These are phyloP conservation scores for Drosophila hydei DNA, from an alignment of 1,140 invertebrate genomes.

Conservation along the genomic window DNA sequence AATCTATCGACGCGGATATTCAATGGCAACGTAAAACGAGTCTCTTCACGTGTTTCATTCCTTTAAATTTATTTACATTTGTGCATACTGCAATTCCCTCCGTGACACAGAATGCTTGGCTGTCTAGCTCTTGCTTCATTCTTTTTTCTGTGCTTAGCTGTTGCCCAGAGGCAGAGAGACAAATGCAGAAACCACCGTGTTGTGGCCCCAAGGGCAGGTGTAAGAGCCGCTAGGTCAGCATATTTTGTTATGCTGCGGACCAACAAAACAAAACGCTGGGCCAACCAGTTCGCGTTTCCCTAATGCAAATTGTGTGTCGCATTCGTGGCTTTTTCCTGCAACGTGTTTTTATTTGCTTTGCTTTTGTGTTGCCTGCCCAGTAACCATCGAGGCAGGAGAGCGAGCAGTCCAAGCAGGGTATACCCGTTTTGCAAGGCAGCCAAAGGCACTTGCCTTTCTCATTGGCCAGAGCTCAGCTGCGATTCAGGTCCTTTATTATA, in stretches of 20 bases:
- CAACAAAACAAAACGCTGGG: background rate
- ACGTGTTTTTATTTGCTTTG: background rate
- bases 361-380: background rate
- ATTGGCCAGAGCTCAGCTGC: no score
- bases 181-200: background rate
- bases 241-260: slow-evolving; percentile 25
- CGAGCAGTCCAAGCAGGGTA: no score
- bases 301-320: slow-evolving; percentile 66
- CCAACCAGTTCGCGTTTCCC: slow-evolving; percentile 31
- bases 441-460: no score
- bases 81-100: background rate
- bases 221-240: slow-evolving; percentile 53
- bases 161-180: slow-evolving; percentile 1
- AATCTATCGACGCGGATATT: no score
- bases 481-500: no score
- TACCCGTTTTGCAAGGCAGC: no score
- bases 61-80: no score
- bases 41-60: no score
- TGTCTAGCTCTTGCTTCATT: background rate
- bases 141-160: no score
- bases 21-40: no score
- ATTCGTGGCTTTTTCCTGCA: slow-evolving; percentile 9
- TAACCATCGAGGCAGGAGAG: background rate
- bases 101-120: background rate
- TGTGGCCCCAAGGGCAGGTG: slow-evolving; percentile 18